Evolutionary conservation across 2,888 invertebrate genomes (phyloP).

Genomic region (Perizoma flavofasciatum): DNA sequence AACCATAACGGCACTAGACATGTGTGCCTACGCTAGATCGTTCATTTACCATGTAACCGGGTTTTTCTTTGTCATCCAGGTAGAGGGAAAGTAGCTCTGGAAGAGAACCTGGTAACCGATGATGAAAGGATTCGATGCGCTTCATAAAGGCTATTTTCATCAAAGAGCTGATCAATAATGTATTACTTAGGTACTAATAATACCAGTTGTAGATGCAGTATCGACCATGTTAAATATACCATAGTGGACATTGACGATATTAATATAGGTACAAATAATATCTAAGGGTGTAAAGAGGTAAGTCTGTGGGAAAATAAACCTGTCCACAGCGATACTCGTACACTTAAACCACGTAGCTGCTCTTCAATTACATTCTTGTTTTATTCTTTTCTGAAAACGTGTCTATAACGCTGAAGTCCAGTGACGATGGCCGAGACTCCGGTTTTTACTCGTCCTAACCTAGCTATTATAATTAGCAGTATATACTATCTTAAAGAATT

Average conservation of each 20-base stretch:
- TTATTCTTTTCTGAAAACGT: constrained; percentile 4
- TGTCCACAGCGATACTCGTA: constrained; percentile 10
- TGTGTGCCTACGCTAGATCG: too few species aligned
- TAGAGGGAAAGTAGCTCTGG: too few species aligned
- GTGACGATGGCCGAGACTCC: not conserved
- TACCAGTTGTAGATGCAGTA: constrained; percentile 3
- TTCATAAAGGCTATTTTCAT: too few species aligned
- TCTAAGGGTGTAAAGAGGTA: constrained; percentile 5
- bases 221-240: constrained; percentile 15
- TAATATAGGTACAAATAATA: constrained; percentile 10
- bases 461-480: constrained; percentile 1
- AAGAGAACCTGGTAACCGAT: too few species aligned
- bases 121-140: too few species aligned
- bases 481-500: too few species aligned
- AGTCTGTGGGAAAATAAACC: constrained; percentile 15
- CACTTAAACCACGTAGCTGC: constrained; percentile 6
- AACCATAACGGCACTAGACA: too few species aligned
- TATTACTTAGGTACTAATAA: constrained; percentile 4
- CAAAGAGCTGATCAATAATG: too few species aligned
- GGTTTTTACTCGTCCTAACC: constrained; percentile 1
- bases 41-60: too few species aligned
- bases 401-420: not conserved
- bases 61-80: too few species aligned
- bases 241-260: constrained; percentile 9
- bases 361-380: constrained; percentile 8